phyloP scores from a whole-genome alignment of 1,140 invertebrate genomes.

The Littorina saxatilis region DNA sequence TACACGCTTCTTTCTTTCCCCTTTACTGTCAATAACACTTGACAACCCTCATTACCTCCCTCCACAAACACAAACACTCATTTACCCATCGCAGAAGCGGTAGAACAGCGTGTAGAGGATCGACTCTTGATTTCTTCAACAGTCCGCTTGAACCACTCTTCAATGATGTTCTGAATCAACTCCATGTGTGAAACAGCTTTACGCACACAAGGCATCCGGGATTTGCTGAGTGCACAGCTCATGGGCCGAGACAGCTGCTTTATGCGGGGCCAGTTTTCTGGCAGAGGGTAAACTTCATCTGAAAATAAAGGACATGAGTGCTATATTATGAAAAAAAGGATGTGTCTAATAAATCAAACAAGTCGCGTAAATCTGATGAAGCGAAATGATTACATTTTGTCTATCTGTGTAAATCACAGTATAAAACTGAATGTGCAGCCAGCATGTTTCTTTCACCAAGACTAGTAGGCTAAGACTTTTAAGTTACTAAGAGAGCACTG shows the following conservation, averaged over 20 bases:
- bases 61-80: no score
- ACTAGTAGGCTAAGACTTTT: no score
- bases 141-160: slow-evolving; percentile 69
- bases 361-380: no score
- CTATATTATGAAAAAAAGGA: no score
- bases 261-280: slow-evolving; percentile 69
- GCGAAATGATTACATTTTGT: background rate
- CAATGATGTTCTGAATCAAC: slow-evolving; percentile 71
- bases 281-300: slow-evolving; percentile 66
- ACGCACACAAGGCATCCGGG: slow-evolving; percentile 68
- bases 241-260: slow-evolving; percentile 59
- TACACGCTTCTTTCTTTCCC: no score
- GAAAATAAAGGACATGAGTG: slow-evolving; percentile 34
- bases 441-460: no score
- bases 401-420: background rate
- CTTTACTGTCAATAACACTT: no score
- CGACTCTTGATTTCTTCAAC: slow-evolving; percentile 55
- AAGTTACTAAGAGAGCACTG: no score
- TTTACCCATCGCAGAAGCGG: slow-evolving; percentile 36
- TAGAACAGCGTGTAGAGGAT: background rate
- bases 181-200: slow-evolving; percentile 72
- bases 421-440: no score
- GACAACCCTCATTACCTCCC: no score
- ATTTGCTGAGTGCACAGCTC: slow-evolving; percentile 67
- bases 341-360: no score